phyloP scores from a whole-genome alignment of 2,113 vertebrate genomes.

The Neotoma lepida region DNA sequence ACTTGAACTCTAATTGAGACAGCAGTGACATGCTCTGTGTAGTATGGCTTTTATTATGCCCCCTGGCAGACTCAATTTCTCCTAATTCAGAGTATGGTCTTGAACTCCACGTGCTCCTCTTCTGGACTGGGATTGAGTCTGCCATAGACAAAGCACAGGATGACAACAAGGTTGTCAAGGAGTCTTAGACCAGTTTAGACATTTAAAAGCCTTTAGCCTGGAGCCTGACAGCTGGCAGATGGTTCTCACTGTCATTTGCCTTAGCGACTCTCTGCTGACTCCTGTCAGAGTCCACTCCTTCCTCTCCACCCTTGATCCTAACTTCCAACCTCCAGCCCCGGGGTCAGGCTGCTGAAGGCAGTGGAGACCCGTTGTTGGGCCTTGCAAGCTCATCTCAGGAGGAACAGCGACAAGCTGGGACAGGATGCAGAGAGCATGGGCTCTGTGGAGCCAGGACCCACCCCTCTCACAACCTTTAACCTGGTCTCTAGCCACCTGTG shows the following conservation, averaged over 20 bases:
- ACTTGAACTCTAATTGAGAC: not conserved
- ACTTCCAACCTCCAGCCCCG: not conserved
- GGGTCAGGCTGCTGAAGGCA: not conserved
- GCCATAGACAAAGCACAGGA: not conserved
- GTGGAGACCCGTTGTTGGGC: fast-evolving
- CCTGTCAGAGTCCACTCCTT: not conserved
- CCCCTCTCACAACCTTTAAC: not conserved
- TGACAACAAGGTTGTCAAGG: not conserved
- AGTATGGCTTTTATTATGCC: not conserved
- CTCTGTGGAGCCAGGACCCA: not conserved
- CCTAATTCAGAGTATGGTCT: not conserved
- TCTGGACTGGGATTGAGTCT: not conserved
- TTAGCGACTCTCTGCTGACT: not conserved
- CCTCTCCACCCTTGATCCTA: not conserved
- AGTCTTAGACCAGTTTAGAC: not conserved
- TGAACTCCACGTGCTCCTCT: not conserved
- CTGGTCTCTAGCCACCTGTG: not conserved
- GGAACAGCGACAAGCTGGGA: not conserved
- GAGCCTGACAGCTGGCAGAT: not conserved
- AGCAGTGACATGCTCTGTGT: not conserved
- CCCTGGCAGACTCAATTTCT: not conserved
- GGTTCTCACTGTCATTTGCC: not conserved
- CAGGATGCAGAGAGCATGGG: not conserved
- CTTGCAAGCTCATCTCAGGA: not conserved
- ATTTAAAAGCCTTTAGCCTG: not conserved